Conservation (phyloP, 2,797 vertebrate genomes). For the Fistularia commersonii region DNA sequence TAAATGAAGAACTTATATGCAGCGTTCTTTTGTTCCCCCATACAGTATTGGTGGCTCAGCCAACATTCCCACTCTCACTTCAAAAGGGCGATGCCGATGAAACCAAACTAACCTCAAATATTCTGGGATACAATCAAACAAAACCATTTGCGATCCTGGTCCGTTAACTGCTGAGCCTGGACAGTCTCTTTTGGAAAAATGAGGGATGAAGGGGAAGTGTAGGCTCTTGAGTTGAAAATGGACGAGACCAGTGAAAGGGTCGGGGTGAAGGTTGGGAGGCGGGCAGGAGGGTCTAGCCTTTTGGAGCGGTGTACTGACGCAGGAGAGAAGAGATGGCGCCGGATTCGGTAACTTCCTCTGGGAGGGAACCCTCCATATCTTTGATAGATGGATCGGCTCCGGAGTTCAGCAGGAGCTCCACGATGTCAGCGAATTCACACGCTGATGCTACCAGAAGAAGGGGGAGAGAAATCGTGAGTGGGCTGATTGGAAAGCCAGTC, state of each 20-base stretch:
- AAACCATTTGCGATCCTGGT: slow-evolving; percentile 31
- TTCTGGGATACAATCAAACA: slow-evolving; percentile 25
- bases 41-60: no score
- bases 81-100: slow-evolving; percentile 12
- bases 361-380: slow-evolving; percentile 91
- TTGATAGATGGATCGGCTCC: slow-evolving; percentile 88
- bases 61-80: slow-evolving; percentile 19
- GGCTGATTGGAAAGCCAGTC: neutral
- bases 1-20: slow-evolving; percentile 6
- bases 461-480: neutral
- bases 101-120: slow-evolving; percentile 43
- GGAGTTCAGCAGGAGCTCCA: slow-evolving; percentile 86
- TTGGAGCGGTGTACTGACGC: slow-evolving; percentile 74
- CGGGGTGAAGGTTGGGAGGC: neutral
- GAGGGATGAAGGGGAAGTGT: slow-evolving; percentile 12
- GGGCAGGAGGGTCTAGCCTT: slow-evolving; percentile 68
- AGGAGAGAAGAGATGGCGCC: slow-evolving; percentile 82
- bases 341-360: slow-evolving; percentile 91
- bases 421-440: slow-evolving; percentile 92
- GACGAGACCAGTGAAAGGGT: slow-evolving; percentile 14
- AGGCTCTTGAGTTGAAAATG: slow-evolving; percentile 1
- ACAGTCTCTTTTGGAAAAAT: slow-evolving; percentile 32
- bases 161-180: slow-evolving; percentile 19
- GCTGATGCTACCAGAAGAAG: slow-evolving; percentile 80
- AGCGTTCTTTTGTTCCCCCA: no score